Percentiles rank a stretch among this genome's conserved stretches.
Conservation (phyloP, 2,888 invertebrate species). For the Tinea pellionella region DNA sequence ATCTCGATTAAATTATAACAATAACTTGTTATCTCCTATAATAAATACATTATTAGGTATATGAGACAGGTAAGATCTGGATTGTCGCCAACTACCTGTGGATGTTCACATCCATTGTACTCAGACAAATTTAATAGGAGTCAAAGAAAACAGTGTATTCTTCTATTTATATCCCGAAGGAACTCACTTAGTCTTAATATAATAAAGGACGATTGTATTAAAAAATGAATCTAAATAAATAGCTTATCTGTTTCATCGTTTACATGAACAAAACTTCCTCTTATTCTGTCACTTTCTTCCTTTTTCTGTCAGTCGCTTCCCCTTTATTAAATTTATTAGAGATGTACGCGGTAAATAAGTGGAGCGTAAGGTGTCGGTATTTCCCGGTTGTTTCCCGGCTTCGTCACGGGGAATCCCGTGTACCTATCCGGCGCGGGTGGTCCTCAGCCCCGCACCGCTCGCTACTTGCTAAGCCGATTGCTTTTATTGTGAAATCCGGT, state of each 20-base stretch:
- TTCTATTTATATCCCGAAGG: background rate
- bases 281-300: conserved; percentile 22
- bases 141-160: background rate
- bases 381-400: conserved; percentile 22
- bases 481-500: conserved; percentile 41
- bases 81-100: conserved; percentile 62
- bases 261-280: conserved; percentile 10
- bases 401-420: conserved; percentile 47
- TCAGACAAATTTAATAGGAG: background rate
- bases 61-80: conserved; percentile 42
- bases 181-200: too few species aligned
- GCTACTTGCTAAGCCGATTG: conserved; percentile 45
- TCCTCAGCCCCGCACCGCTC: conserved; percentile 7
- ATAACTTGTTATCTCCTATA: background rate
- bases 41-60: background rate
- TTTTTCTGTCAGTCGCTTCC: conserved; percentile 41
- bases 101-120: conserved; percentile 25
- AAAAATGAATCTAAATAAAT: background rate
- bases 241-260: conserved; percentile 1
- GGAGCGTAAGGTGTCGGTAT: conserved; percentile 41
- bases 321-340: conserved; percentile 59
- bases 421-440: conserved; percentile 31
- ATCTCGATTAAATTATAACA: background rate
- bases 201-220: background rate
- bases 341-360: conserved; percentile 50